Conservation (phyloP, 2,113 vertebrate genomes). For the Rhabdornis inornatus region DNA sequence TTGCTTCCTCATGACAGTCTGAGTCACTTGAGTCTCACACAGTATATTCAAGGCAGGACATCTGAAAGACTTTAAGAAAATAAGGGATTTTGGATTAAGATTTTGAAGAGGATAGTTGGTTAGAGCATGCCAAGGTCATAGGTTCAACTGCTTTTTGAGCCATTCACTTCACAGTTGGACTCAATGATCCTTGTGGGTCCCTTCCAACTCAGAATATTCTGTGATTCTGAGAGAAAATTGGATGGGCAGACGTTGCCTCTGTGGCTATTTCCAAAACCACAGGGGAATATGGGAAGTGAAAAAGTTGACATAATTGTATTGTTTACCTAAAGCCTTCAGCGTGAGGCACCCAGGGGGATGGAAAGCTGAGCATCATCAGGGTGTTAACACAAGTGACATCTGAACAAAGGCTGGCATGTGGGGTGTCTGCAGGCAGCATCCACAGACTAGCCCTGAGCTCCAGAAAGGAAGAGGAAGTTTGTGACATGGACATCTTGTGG, state of each 20-base stretch:
- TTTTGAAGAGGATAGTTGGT: neutral
- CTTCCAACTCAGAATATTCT: neutral
- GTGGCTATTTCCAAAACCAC: neutral
- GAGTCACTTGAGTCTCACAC: neutral
- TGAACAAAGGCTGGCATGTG: neutral
- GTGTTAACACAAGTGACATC: neutral
- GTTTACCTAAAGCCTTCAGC: neutral
- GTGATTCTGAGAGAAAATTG: neutral
- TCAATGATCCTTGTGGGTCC: neutral
- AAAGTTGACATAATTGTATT: neutral
- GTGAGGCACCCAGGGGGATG: neutral
- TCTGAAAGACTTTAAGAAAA: neutral
- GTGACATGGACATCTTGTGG: neutral
- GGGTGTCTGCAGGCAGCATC: too few relatives aligned
- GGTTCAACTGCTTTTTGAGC: neutral
- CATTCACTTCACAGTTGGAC: neutral
- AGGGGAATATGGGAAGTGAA: neutral
- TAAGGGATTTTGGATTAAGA: neutral
- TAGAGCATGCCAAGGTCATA: neutral
- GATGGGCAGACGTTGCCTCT: neutral
- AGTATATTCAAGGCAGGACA: neutral
- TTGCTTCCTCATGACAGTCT: neutral
- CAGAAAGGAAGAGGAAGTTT: neutral
- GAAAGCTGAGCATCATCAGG: neutral
- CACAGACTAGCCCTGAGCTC: neutral